Base-by-base conservation (phyloP, 2,797 vertebrate species). In the Etheostoma nigrum region DNA sequence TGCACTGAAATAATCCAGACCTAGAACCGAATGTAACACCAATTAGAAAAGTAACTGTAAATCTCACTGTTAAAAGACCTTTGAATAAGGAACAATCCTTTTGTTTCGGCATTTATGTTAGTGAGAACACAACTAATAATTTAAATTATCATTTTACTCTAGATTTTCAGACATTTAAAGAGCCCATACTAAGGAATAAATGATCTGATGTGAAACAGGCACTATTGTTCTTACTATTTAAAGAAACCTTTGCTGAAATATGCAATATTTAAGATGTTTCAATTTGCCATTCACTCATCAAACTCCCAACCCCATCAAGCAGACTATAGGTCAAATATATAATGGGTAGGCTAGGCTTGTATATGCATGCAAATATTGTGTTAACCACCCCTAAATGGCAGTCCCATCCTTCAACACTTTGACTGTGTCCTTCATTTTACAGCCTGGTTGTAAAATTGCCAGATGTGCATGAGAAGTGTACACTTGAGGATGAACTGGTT, bases 401-500 rank as follows among this genome's bases (percentile, higher is more conserved):
- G 44, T 62, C 12, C 23, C 33, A 15, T 65, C 73, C 66, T 69
- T 36, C 27, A 68, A 76, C 71, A 52, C 78, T 58, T 74, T 30
- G 54, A 59, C 67, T 10, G 23, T 75, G 86, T 84, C 83, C 83
- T 89, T 88, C 65, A 30, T 81, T 85, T 83, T 82, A 86, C 61
- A 76, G 66, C 63, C 79, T 42, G 64, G 59, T 78, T 42, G 61
- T 89, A 79, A 91, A 91, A 70, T 44, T 1, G 3, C 63, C 78
- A 85, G 79, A 79, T 81, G 83, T 74, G 79, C 78, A 66, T 44
- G 4, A 65, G 59, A 66, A 74, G 57, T n/a, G 64, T 63, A 57
- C 66, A 80, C 68, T 75, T 67, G 74, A 88, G 76, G 64, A 75
- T n/a, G 9, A 82, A 76, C 27, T 10, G 0, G 70, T 75, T 76